These are phyloP conservation scores for Blennius ocellaris DNA, from an alignment of 2,113 vertebrate genomes.

Conservation along the genomic window DNA sequence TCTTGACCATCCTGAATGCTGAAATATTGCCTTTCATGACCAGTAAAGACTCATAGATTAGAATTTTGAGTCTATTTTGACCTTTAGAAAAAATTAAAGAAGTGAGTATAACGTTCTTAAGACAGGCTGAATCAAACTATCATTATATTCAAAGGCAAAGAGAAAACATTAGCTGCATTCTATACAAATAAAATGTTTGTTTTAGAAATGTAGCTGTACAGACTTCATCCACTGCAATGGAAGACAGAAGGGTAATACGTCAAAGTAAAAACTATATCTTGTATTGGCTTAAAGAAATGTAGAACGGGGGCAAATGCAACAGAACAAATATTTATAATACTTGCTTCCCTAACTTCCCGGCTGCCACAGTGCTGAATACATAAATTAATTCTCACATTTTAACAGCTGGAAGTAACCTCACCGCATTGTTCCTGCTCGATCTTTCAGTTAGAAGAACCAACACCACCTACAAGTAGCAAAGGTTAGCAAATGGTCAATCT, in stretches of 20 bases:
- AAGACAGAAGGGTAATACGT: not conserved
- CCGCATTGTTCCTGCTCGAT: too few species aligned
- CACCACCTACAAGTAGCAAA: not conserved
- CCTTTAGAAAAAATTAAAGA: not conserved
- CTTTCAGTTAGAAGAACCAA: not conserved
- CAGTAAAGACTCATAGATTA: not conserved
- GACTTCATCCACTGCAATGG: not conserved
- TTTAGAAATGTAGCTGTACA: not conserved
- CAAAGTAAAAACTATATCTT: not conserved
- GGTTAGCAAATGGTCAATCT: slow-evolving; percentile 1
- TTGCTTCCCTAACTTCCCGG: too few species aligned
- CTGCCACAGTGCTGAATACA: too few species aligned
- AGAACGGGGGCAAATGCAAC: not conserved
- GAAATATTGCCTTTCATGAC: too few species aligned
- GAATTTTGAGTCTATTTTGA: not conserved
- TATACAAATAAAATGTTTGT: too few species aligned
- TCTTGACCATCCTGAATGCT: too few species aligned
- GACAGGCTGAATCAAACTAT: too few species aligned
- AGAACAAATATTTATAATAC: not conserved
- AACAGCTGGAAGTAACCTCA: too few species aligned
- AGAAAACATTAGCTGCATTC: too few species aligned
- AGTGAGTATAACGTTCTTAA: too few species aligned
- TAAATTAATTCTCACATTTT: too few species aligned
- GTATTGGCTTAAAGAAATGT: not conserved
- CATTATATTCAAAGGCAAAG: too few species aligned